Percentiles rank a stretch among this genome's conserved stretches.
phyloP scores from a whole-genome alignment of 2,888 invertebrate genomes.

The Patella caerulea region DNA sequence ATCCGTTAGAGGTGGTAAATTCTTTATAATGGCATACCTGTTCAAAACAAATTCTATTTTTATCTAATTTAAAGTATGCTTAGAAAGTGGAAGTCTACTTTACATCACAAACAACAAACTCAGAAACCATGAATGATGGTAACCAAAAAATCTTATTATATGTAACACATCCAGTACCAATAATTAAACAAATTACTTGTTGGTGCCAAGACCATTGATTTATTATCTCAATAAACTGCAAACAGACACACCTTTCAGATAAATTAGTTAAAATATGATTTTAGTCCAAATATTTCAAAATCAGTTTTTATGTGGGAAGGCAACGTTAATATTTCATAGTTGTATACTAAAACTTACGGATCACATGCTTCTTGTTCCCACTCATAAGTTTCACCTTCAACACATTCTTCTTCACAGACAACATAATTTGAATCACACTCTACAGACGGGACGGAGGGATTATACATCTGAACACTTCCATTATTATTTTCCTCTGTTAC shows the following conservation, averaged over 20 bases:
- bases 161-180: too few relatives aligned
- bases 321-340: too few relatives aligned
- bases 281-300: too few relatives aligned
- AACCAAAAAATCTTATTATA: too few relatives aligned
- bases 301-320: too few relatives aligned
- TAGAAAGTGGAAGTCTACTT: too few relatives aligned
- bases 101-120: too few relatives aligned
- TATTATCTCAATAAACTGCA: not conserved
- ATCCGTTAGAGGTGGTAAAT: conserved; percentile 85
- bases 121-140: too few relatives aligned
- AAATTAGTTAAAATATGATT: too few relatives aligned
- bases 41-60: conserved; percentile 10
- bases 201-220: not conserved
- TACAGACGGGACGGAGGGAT: not conserved
- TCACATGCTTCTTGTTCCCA: conserved; percentile 84
- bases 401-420: conserved; percentile 56
- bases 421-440: conserved; percentile 17
- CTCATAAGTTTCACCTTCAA: conserved; percentile 73
- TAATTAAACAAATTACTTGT: not conserved
- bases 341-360: conserved; percentile 73
- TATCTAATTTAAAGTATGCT: too few relatives aligned
- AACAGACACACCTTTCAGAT: conserved; percentile 1
- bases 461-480: not conserved
- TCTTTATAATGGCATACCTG: conserved; percentile 82
- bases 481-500: conserved; percentile 16